Conservation (phyloP, 2,888 invertebrate genomes). For the Cylindroiulus punctatus region DNA sequence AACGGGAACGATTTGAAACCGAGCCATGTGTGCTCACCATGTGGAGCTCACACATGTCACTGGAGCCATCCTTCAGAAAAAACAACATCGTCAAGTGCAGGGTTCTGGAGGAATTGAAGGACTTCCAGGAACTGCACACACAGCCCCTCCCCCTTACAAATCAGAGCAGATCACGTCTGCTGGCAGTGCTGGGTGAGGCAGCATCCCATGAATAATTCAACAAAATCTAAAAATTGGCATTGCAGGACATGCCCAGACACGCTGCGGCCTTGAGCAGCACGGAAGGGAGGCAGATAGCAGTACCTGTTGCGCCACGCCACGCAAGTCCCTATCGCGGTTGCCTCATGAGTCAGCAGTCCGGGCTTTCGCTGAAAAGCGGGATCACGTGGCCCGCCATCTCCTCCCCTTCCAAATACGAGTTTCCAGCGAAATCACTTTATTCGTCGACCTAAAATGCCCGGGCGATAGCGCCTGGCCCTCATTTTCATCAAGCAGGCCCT, state of each 20-base stretch:
- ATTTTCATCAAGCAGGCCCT: not conserved
- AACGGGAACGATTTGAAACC: not conserved
- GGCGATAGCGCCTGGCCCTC: not conserved
- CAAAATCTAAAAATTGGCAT: not conserved
- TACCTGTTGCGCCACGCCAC: conserved; percentile 1
- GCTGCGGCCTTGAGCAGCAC: not conserved
- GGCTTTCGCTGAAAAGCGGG: not conserved
- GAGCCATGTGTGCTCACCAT: not conserved
- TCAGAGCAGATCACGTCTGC: not conserved
- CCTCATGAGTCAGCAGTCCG: not conserved
- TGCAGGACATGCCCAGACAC: not conserved
- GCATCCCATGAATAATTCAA: no score
- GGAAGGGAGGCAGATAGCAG: no score
- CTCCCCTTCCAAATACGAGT: not conserved
- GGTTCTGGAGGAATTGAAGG: not conserved
- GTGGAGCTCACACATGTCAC: no score
- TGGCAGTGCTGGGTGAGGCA: no score
- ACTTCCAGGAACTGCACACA: not conserved
- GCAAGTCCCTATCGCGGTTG: not conserved
- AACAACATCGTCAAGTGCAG: not conserved
- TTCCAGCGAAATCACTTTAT: not conserved
- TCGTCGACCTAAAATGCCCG: conserved; percentile 5
- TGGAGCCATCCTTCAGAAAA: not conserved
- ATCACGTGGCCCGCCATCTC: not conserved
- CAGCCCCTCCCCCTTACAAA: not conserved